Evolutionary conservation across 2,888 invertebrate species (phyloP).

Genomic region (Himalopsyche japonica): DNA sequence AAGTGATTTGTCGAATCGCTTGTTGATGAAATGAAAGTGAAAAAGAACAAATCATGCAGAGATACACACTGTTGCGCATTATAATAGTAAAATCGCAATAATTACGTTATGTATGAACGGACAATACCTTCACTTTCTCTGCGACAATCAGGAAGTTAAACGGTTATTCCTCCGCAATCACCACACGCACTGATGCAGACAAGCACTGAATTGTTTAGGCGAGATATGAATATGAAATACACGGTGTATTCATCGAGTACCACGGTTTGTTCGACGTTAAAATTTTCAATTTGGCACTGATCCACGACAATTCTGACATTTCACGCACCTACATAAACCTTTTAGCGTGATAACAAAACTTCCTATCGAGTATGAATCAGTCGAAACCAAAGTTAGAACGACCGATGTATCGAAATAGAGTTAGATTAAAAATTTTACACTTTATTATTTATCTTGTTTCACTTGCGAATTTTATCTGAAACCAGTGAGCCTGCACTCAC

Average conservation of each 20-base stretch:
- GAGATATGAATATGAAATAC: slow-evolving; percentile 12
- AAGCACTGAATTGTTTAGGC: slow-evolving; percentile 21
- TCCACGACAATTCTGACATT: slow-evolving; percentile 59
- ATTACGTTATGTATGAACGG: slow-evolving; percentile 18
- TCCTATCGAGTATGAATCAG: slow-evolving; percentile 5
- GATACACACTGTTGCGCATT: slow-evolving; percentile 30
- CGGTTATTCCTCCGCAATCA: slow-evolving; percentile 2
- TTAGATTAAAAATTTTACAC: neutral
- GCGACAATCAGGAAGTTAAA: slow-evolving; percentile 23
- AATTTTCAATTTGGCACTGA: slow-evolving; percentile 48
- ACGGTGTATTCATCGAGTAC: slow-evolving; percentile 10
- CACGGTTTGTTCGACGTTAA: slow-evolving; percentile 21
- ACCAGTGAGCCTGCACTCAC: neutral
- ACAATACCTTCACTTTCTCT: slow-evolving; percentile 33
- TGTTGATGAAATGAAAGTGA: slow-evolving; percentile 22
- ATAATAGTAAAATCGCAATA: slow-evolving; percentile 23
- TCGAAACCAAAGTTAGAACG: slow-evolving; percentile 17
- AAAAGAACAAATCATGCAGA: slow-evolving; percentile 30
- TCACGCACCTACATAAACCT: slow-evolving; percentile 44
- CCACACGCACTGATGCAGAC: slow-evolving; percentile 5
- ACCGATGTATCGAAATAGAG: neutral
- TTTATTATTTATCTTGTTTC: neutral
- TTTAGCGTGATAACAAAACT: slow-evolving; percentile 30
- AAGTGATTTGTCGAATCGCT: neutral
- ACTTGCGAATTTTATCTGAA: neutral